phyloP scores from a whole-genome alignment of 2,888 invertebrate genomes.

The Ennomos quercinarius region DNA sequence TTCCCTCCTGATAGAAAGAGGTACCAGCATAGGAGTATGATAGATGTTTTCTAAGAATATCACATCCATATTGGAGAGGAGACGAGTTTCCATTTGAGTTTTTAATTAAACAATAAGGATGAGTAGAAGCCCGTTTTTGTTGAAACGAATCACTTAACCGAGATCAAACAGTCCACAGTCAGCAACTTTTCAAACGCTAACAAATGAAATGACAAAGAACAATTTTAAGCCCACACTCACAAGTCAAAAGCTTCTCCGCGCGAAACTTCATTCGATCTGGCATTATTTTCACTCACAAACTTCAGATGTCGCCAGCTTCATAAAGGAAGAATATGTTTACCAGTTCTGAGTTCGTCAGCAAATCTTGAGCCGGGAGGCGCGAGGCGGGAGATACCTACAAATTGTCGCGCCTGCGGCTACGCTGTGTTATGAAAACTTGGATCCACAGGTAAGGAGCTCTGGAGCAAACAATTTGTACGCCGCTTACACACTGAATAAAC shows the following conservation, averaged over 20 bases:
- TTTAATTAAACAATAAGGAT: too few species aligned
- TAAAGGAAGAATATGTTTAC: slow-evolving; percentile 70
- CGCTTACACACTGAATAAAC: slow-evolving; percentile 77
- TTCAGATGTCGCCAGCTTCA: slow-evolving; percentile 47
- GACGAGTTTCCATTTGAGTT: too few species aligned
- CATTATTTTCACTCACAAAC: slow-evolving; percentile 33
- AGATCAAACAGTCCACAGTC: not conserved
- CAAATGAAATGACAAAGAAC: slow-evolving; percentile 16
- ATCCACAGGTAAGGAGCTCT: slow-evolving; percentile 72
- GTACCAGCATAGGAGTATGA: too few species aligned
- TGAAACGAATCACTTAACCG: too few species aligned
- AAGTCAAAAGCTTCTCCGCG: slow-evolving; percentile 25
- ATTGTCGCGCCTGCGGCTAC: slow-evolving; percentile 77
- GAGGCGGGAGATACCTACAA: slow-evolving; percentile 61
- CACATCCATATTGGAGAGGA: too few species aligned
- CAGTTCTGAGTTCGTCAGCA: slow-evolving; percentile 65
- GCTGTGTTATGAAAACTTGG: slow-evolving; percentile 75
- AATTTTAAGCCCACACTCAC: slow-evolving; percentile 23
- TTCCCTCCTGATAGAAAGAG: too few species aligned
- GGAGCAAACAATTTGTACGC: slow-evolving; percentile 79
- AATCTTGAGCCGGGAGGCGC: slow-evolving; percentile 63
- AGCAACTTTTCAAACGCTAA: not conserved
- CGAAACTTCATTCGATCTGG: slow-evolving; percentile 30
- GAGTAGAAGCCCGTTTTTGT: too few species aligned
- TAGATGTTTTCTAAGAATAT: too few species aligned